Evolutionary conservation across 2,113 vertebrate genomes (phyloP), one percentile per base, ranked within the genome.

Genomic region (Syrmaticus mikado): DNA sequence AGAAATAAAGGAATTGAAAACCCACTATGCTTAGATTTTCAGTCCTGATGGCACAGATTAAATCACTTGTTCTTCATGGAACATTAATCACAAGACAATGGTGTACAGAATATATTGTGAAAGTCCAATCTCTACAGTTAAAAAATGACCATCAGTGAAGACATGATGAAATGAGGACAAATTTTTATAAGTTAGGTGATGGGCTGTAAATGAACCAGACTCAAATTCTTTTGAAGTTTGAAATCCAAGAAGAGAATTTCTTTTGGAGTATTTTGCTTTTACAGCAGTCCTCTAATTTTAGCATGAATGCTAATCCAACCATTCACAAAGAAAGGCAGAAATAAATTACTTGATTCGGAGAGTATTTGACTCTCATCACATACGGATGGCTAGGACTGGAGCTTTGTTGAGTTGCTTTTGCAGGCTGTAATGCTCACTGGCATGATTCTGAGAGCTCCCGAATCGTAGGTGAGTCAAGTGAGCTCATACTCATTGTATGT

Each of bases 381-480:
- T 57, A 57, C 2, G 46, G 22, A 10, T 34, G 45, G 4, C 12
- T 34, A n/a, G 18, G 27, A 30, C 1, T 38, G 38, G 38, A 87
- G 13, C 13, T 71, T 58, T 32, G 2, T 16, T 55, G 62, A 68
- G 5, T 16, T 41, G 7, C 55, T 77, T n/a, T 66, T 74, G 14
- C 11, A 71, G 13, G 3, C 4, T 45, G 1, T 53, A 27, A 53
- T n/a, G 7, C 5, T 76, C 38, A 22, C 46, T 72, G 53, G 4
- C 6, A 0, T 32, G 19, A 28, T 21, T 48, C 14, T 4, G 2
- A 72, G 48, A 88, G 38, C 21, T 85, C 10, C 27, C 1, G 1
- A n/a, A 55, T 15, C 13, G 6, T 18, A 73, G 6, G 38, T 40
- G 13, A 48, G 10, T 48, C 77, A 74, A 50, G 22, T 0, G 6